Conservation (phyloP, 2,888 invertebrate species). For the Eristalinus sepulchralis region DNA sequence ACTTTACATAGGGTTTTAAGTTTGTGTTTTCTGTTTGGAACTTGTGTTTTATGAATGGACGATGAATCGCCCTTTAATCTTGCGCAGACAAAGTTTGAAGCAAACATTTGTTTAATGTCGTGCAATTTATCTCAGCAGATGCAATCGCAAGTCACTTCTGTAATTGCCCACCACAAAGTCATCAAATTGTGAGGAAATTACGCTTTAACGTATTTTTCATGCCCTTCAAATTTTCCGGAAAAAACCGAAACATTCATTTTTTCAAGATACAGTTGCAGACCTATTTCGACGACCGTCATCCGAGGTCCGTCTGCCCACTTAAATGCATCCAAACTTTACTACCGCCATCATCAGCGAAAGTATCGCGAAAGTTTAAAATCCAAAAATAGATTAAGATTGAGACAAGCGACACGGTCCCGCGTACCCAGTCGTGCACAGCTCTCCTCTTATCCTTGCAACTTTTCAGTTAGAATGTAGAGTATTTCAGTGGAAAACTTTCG, state of each 20-base stretch:
- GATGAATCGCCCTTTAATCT: too few species aligned
- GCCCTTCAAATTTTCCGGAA: not conserved
- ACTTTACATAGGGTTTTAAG: too few species aligned
- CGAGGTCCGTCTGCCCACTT: not conserved
- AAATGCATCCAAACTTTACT: slow-evolving; percentile 19
- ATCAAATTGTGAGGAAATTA: not conserved
- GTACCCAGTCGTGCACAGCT: slow-evolving; percentile 2
- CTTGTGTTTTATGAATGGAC: too few species aligned
- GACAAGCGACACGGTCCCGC: slow-evolving; percentile 10
- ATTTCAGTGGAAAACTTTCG: slow-evolving; percentile 39
- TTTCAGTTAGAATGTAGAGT: slow-evolving; percentile 48
- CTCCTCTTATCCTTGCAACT: slow-evolving; percentile 32
- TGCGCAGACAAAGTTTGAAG: too few species aligned
- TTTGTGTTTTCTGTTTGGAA: too few species aligned
- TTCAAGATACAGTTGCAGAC: not conserved
- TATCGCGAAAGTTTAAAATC: slow-evolving; percentile 33
- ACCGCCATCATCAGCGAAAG: not conserved
- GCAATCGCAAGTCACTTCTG: not conserved
- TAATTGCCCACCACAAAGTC: not conserved
- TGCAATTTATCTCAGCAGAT: not conserved
- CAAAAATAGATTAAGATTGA: slow-evolving; percentile 27
- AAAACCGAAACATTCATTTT: not conserved
- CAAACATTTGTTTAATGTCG: too few species aligned
- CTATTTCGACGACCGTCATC: not conserved
- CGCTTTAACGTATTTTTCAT: not conserved